Percentiles rank a stretch among this genome's conserved stretches.
phyloP scores from a whole-genome alignment of 2,113 vertebrate genomes.

The Nerophis lumbriciformis region DNA sequence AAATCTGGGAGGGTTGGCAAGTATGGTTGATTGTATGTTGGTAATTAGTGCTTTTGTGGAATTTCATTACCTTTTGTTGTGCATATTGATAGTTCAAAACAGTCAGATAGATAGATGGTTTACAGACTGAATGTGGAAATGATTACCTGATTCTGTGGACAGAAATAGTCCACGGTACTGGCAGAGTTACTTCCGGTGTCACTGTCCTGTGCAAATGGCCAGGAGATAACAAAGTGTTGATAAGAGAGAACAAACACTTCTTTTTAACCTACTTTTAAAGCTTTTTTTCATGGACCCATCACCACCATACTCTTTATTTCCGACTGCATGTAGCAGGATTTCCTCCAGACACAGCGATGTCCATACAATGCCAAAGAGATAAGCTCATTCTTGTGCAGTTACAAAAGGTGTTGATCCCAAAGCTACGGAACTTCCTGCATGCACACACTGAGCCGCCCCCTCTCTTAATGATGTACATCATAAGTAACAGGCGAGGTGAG shows the following conservation, averaged over 20 bases:
- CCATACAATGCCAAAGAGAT: conserved; percentile 52
- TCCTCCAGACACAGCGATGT: conserved; percentile 72
- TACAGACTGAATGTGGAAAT: conserved; percentile 14
- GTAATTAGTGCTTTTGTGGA: no score
- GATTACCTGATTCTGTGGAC: conserved; percentile 14
- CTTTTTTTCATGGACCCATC: conserved; percentile 33
- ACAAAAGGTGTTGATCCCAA: conserved; percentile 60
- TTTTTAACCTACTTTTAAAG: conserved; percentile 6
- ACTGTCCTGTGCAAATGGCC: conserved; percentile 10
- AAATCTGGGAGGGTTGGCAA: no score
- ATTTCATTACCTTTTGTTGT: no score
- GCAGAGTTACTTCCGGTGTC: conserved; percentile 19
- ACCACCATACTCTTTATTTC: conserved; percentile 2
- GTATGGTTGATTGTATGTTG: no score
- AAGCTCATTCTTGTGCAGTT: conserved; percentile 41
- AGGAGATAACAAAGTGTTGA: conserved; percentile 21
- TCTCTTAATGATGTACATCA: background rate
- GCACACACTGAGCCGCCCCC: background rate
- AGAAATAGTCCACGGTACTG: conserved; percentile 1
- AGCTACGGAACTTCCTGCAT: conserved; percentile 22
- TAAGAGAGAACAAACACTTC: background rate
- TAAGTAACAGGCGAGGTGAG: background rate
- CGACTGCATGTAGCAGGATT: conserved; percentile 58
- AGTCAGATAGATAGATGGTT: background rate
- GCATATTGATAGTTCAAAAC: background rate